phyloP scores from a whole-genome alignment of 2,797 vertebrate species.

The Onychomys torridus region DNA sequence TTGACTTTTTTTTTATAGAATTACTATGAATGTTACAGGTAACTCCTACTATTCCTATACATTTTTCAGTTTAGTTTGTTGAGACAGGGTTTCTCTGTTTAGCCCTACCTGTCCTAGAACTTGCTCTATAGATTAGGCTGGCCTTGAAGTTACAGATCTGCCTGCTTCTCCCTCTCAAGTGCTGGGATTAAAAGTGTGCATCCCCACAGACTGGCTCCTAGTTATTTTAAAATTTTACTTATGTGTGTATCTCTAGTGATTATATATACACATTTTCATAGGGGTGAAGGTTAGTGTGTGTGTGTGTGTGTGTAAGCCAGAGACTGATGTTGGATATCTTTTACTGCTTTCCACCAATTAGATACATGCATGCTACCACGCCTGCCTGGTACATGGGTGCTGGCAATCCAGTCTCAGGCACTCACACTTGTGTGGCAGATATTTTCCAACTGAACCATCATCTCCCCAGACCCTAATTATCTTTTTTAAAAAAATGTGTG shows the following conservation, averaged over 20 bases:
- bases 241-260: neutral
- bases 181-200: neutral
- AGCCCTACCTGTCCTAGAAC: neutral
- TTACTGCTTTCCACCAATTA: neutral
- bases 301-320: neutral
- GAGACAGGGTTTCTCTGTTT: neutral
- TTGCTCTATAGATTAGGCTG: neutral
- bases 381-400: neutral
- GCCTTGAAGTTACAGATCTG: neutral
- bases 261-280: neutral
- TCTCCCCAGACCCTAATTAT: too few relatives aligned
- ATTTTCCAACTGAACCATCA: neutral
- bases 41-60: neutral
- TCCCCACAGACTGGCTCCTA: neutral
- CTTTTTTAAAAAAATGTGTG: neutral
- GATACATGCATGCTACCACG: too few relatives aligned
- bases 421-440: neutral
- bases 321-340: neutral
- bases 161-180: neutral
- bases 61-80: neutral
- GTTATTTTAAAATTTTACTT: neutral
- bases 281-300: neutral
- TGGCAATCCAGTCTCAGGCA: neutral
- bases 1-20: conserved; percentile 22
- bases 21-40: neutral